A percentile compares a stretch with the other conserved stretches of the same genome.
Evolutionary conservation across 2,797 vertebrate genomes (phyloP).

Genomic region (Liparis tanakae): DNA sequence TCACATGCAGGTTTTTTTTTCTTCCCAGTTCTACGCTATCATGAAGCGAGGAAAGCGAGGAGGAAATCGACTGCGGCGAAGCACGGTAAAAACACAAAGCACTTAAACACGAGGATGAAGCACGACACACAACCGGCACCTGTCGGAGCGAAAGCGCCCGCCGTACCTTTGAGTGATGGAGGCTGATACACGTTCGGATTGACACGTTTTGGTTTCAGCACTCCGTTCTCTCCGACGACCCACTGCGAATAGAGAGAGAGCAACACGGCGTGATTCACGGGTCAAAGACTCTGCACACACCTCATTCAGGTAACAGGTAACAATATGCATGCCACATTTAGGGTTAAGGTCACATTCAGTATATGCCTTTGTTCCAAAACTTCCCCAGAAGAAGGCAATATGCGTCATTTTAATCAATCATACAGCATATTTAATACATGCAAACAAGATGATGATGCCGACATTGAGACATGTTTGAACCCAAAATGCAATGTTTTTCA

Average conservation of each 20-base stretch:
- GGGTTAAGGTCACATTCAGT: too few species aligned
- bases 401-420: not conserved
- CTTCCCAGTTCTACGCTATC: not conserved
- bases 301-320: not conserved
- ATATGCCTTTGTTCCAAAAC: not conserved
- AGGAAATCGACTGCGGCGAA: slow-evolving; percentile 50
- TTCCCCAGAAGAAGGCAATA: not conserved
- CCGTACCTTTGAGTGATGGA: slow-evolving; percentile 94
- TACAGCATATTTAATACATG: not conserved
- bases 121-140: slow-evolving; percentile 43
- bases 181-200: slow-evolving; percentile 93
- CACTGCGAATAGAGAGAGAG: slow-evolving; percentile 79
- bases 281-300: not conserved
- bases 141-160: not conserved
- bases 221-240: slow-evolving; percentile 92
- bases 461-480: slow-evolving; percentile 8
- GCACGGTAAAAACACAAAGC: slow-evolving; percentile 64
- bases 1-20: slow-evolving; percentile 41
- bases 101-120: slow-evolving; percentile 55
- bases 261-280: not conserved
- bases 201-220: slow-evolving; percentile 92
- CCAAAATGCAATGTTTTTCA: not conserved
- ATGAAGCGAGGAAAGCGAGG: slow-evolving; percentile 31
- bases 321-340: not conserved
- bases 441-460: not conserved